Conservation (phyloP, 2,797 vertebrate genomes). For the Cephalopachus bancanus region DNA sequence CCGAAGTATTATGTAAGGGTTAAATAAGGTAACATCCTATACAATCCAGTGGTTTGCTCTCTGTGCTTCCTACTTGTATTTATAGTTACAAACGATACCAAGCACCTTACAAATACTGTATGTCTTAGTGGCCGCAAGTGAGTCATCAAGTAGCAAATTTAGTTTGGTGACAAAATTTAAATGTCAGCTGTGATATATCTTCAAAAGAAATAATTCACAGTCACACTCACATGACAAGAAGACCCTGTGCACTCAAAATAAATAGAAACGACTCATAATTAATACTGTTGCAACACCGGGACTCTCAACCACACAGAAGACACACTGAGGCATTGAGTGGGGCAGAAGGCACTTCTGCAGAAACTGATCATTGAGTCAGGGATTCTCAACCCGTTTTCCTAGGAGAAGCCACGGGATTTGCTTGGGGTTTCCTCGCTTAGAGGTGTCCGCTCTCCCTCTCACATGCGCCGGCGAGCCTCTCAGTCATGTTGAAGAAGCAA, state of each 20-base stretch:
- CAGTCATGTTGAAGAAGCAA: background rate
- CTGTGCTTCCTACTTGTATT: background rate
- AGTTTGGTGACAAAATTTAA: conserved; percentile 27
- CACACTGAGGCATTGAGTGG: background rate
- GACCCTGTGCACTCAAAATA: conserved; percentile 43
- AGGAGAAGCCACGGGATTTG: background rate
- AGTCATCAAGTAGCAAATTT: background rate
- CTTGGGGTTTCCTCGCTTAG: background rate
- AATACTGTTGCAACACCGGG: background rate
- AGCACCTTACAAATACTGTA: conserved; percentile 1
- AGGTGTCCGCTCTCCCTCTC: conserved; percentile 40
- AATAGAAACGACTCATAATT: conserved; percentile 52
- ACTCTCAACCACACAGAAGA: background rate
- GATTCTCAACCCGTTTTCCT: conserved; percentile 44
- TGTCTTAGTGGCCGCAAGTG: background rate
- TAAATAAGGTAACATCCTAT: conserved; percentile 15
- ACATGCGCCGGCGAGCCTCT: background rate
- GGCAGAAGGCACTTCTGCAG: background rate
- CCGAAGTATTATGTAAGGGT: background rate
- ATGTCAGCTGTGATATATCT: background rate
- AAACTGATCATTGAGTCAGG: conserved; percentile 30
- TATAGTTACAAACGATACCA: background rate
- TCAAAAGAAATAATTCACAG: conserved; percentile 43
- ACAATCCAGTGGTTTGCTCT: background rate
- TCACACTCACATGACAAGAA: background rate